Percentiles rank a stretch among this genome's conserved stretches.
Evolutionary conservation across 2,113 vertebrate species (phyloP).

Genomic region (Melanerpes formicivorus): DNA sequence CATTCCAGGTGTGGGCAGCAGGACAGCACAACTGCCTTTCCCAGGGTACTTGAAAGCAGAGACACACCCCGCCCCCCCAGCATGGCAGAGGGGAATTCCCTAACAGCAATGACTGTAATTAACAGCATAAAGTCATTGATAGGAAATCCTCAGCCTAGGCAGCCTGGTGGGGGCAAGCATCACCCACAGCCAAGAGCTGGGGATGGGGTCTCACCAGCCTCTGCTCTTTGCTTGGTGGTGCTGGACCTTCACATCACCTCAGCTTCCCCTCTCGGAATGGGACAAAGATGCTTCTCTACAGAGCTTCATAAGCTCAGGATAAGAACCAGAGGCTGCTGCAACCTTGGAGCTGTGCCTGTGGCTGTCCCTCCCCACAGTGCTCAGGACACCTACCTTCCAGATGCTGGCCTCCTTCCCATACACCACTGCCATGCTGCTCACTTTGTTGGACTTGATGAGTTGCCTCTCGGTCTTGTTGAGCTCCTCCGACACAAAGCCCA

Average conservation of each 20-base stretch:
- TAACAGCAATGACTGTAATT: background rate
- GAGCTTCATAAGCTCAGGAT: background rate
- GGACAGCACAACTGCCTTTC: background rate
- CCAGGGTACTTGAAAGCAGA: background rate
- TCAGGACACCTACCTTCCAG: constrained; percentile 89
- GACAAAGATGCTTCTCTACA: background rate
- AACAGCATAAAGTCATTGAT: background rate
- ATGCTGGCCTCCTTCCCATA: constrained; percentile 96
- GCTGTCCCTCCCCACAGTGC: background rate
- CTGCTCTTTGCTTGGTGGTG: background rate
- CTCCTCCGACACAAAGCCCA: constrained; percentile 97
- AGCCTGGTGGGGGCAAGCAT: background rate
- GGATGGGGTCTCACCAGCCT: background rate
- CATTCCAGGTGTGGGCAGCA: background rate
- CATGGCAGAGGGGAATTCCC: background rate
- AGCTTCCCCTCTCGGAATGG: accelerated
- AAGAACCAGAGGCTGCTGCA: background rate
- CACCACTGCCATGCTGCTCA: constrained; percentile 93
- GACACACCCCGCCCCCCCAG: background rate
- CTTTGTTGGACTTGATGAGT: constrained; percentile 86
- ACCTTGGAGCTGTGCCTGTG: background rate
- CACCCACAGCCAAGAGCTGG: background rate
- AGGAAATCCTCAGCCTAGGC: background rate
- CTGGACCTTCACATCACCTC: background rate
- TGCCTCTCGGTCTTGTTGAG: constrained; percentile 88